phyloP scores from a whole-genome alignment of 2,797 vertebrate genomes.

The Podarcis siculus region DNA sequence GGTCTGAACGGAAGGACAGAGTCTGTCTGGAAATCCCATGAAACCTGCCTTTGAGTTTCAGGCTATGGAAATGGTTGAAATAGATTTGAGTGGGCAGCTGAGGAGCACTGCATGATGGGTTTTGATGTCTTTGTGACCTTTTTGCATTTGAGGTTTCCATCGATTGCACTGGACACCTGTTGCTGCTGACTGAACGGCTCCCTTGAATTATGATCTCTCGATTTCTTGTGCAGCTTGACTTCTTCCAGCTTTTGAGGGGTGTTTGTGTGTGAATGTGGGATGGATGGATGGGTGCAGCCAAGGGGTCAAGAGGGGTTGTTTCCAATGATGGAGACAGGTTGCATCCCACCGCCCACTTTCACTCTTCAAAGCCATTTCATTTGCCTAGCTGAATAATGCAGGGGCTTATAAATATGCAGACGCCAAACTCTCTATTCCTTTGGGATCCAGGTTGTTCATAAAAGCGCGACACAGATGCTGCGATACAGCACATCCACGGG shows the following conservation, averaged over 20 bases:
- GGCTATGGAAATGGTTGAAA: no score
- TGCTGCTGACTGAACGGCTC: no score
- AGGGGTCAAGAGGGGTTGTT: no score
- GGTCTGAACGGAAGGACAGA: no score
- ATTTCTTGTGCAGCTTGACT: no score
- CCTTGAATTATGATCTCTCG: no score
- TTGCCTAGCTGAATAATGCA: conserved; percentile 1
- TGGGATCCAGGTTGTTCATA: neutral
- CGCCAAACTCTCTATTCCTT: neutral
- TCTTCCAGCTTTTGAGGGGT: neutral
- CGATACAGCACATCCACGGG: neutral
- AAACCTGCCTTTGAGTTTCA: no score
- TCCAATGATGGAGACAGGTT: neutral
- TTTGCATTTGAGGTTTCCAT: neutral
- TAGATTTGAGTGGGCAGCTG: neutral
- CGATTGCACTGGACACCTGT: neutral
- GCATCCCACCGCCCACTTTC: neutral
- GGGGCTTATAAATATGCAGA: neutral
- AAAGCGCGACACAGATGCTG: neutral
- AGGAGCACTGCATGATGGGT: neutral
- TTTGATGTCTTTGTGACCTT: neutral
- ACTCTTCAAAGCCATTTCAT: neutral
- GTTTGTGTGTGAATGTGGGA: no score
- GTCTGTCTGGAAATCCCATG: no score
- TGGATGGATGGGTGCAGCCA: no score